Evolutionary conservation across 2,888 invertebrate genomes (phyloP), one percentile per base, ranked within the genome.

Genomic region (Acholoe squamosa): DNA sequence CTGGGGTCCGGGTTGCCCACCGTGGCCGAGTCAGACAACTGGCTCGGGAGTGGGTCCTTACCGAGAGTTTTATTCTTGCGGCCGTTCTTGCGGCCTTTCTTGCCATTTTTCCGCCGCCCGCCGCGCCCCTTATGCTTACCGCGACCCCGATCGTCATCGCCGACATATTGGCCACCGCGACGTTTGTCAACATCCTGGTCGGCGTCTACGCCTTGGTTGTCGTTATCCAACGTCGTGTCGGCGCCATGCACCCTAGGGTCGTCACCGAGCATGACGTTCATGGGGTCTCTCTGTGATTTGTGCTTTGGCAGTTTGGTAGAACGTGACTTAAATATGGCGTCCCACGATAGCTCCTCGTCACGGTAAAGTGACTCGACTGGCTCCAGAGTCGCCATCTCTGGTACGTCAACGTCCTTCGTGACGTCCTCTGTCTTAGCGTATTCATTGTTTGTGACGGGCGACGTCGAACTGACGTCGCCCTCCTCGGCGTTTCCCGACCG

Each of bases 201-300:
- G 51, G 34, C 33, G 28, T 71, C 76, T 0, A 28, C 51, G 14
- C 22, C 25, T 19, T 14, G 19, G 77, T 76, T 54, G 31, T 89
- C 76, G 28, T 77, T 76, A 25, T 71, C 71, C 89, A 61, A 33
- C 54, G 61, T 89, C 51, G 89, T 89, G 76, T 89, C 67, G 16
- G 52, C 86, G 28, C 86, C 71, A 28, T 67, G 77, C n/a, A 89
- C 34, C 1, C 61, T 16, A 1, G 89, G 89, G 3, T 89, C 61
- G 43, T 90, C 90, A 31, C 90, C 90, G 33, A 90, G n/a, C 89
- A 90, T 76, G 34, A 91, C 33, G 67, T 91, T 89, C 16, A 34
- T 22, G 33, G 34, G 34, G 56, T 89, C 67, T 12, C 52, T 86
- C 31, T 86, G 52, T 1, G 31, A 22, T 54, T 86, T 86, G 54